Conservation (phyloP, 2,888 invertebrate genomes). For the Polydrusus tereticollis region DNA sequence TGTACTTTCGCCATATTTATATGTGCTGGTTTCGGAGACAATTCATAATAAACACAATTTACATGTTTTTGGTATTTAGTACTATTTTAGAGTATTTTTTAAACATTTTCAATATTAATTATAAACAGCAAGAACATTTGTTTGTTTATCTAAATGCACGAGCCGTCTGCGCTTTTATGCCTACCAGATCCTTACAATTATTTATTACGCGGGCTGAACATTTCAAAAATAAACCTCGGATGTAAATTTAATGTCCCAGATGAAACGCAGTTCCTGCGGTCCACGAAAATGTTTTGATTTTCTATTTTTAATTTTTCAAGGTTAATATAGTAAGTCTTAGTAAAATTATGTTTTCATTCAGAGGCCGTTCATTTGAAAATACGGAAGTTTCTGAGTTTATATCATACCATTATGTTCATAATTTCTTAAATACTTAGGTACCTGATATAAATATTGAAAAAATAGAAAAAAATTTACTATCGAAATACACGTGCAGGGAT, state of each 20-base stretch:
- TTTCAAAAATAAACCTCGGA: conserved; percentile 44
- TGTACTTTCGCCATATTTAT: no score
- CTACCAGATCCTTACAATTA: conserved; percentile 26
- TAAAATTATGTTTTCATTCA: not conserved
- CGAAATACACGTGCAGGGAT: no score
- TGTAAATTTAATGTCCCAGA: conserved; percentile 35
- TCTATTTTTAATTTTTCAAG: conserved; percentile 31
- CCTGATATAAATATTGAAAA: no score
- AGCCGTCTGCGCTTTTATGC: conserved; percentile 16
- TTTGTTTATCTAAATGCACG: conserved; percentile 22
- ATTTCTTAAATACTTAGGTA: no score
- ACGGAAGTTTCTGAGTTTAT: no score
- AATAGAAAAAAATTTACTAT: no score
- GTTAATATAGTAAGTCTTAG: not conserved
- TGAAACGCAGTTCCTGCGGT: conserved; percentile 37
- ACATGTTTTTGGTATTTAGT: no score
- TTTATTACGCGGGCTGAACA: conserved; percentile 31
- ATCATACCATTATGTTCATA: no score
- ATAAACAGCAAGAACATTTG: not conserved
- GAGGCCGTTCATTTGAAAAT: not conserved
- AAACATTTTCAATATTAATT: not conserved
- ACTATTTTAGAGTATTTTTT: not conserved
- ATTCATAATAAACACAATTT: no score
- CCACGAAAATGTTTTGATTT: conserved; percentile 23
- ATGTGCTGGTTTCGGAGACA: no score